Evolutionary conservation across 2,888 invertebrate genomes (phyloP).

Genomic region (Drosophila setosimentum): DNA sequence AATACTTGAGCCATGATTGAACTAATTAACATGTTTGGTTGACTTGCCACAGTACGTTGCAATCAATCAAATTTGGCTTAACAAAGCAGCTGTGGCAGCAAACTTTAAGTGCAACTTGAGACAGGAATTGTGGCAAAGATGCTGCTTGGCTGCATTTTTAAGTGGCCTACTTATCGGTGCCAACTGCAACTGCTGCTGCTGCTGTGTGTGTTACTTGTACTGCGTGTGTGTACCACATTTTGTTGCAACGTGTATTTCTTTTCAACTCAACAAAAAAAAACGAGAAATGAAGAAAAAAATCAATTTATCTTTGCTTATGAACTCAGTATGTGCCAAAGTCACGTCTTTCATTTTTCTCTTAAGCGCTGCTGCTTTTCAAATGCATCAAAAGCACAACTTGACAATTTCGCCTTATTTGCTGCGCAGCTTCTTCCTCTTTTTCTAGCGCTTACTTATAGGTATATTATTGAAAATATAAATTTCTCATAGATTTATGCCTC

Average conservation of each 20-base stretch:
- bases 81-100: constrained; percentile 46
- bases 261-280: constrained; percentile 14
- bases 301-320: constrained; percentile 64
- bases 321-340: constrained; percentile 50
- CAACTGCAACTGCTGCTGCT: constrained; percentile 49
- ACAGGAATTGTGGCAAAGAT: constrained; percentile 38
- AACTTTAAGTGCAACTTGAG: constrained; percentile 54
- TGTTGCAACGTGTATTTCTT: constrained; percentile 44
- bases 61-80: constrained; percentile 50
- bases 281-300: constrained; percentile 49
- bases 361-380: constrained; percentile 35
- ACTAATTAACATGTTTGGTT: not conserved
- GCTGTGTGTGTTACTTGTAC: constrained; percentile 41
- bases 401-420: constrained; percentile 11
- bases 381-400: constrained; percentile 16
- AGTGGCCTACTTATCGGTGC: constrained; percentile 69
- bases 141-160: constrained; percentile 45
- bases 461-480: too few relatives aligned
- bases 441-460: too few relatives aligned
- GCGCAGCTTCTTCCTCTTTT: constrained; percentile 1
- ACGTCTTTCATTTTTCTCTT: constrained; percentile 56
- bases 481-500: too few relatives aligned
- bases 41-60: constrained; percentile 29
- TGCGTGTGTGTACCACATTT: constrained; percentile 60
- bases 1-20: not conserved